These are phyloP conservation scores for Andrena bucephala DNA, from an alignment of 2,888 invertebrate species.

Conservation along the genomic window DNA sequence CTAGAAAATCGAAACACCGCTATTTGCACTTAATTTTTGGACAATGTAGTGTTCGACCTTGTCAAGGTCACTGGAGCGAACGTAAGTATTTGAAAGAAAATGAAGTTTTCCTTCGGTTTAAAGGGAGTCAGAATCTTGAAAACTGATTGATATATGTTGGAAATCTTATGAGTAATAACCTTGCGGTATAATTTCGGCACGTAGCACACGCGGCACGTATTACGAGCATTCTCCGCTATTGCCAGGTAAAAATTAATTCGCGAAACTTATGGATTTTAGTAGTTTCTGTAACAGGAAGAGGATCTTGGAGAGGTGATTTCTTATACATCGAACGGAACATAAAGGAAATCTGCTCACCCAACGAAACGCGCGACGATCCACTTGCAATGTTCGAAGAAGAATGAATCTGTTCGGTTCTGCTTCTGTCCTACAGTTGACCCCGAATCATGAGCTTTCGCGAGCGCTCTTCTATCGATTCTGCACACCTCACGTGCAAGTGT, in stretches of 20 bases:
- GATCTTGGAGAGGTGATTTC: background rate
- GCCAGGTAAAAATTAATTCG: constrained; percentile 21
- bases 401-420: constrained; percentile 65
- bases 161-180: constrained; percentile 55
- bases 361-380: constrained; percentile 67
- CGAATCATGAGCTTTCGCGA: constrained; percentile 52
- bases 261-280: background rate
- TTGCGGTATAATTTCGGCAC: constrained; percentile 67
- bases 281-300: background rate
- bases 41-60: constrained; percentile 71
- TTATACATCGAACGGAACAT: constrained; percentile 20
- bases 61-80: constrained; percentile 73
- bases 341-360: constrained; percentile 73
- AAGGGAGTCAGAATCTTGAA: background rate
- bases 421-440: constrained; percentile 79
- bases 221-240: constrained; percentile 63
- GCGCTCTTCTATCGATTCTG: constrained; percentile 59
- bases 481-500: constrained; percentile 15
- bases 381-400: constrained; percentile 76
- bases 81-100: background rate
- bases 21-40: background rate
- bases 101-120: background rate
- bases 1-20: constrained; percentile 12
- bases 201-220: constrained; percentile 70
- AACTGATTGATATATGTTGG: background rate